Percentiles rank a stretch among this genome's conserved stretches.
phyloP scores from a whole-genome alignment of 2,113 vertebrate genomes.

The Emydocephalus ijimae region DNA sequence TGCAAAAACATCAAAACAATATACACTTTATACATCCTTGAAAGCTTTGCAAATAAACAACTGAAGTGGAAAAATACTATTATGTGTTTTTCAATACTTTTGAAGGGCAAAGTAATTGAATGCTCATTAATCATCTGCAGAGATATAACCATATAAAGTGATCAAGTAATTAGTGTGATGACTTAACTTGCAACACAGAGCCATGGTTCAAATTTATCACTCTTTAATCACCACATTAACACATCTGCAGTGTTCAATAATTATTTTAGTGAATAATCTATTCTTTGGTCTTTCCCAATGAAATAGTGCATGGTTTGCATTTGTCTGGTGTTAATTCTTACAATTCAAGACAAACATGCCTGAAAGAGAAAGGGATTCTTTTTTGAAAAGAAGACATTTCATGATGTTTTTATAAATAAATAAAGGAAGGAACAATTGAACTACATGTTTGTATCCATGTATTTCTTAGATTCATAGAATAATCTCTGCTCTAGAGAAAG shows the following conservation, averaged over 20 bases:
- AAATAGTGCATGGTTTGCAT: background rate
- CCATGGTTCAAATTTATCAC: slow-evolving; percentile 22
- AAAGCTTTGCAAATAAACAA: background rate
- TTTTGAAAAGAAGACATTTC: slow-evolving; percentile 1
- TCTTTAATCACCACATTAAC: slow-evolving; percentile 36
- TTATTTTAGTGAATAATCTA: slow-evolving; percentile 34
- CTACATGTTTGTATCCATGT: no score
- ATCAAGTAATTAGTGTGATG: slow-evolving; percentile 29
- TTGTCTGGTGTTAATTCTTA: slow-evolving; percentile 12
- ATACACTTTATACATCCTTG: background rate
- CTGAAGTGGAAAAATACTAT: background rate
- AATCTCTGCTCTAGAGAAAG: background rate
- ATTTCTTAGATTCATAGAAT: background rate
- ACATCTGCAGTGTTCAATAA: background rate
- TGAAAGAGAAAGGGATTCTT: background rate
- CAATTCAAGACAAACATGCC: slow-evolving; percentile 2
- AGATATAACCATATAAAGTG: slow-evolving; percentile 11
- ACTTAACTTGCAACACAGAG: slow-evolving; percentile 4
- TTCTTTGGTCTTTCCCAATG: slow-evolving; percentile 3
- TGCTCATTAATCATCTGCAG: slow-evolving; percentile 24
- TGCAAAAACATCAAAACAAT: background rate
- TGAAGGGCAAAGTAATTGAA: slow-evolving; percentile 8
- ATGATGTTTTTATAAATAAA: background rate
- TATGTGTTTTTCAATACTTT: slow-evolving; percentile 5
- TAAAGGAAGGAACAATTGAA: background rate